These are phyloP conservation scores for Oryzias javanicus DNA, from an alignment of 2,113 vertebrate genomes.

Conservation along the genomic window DNA sequence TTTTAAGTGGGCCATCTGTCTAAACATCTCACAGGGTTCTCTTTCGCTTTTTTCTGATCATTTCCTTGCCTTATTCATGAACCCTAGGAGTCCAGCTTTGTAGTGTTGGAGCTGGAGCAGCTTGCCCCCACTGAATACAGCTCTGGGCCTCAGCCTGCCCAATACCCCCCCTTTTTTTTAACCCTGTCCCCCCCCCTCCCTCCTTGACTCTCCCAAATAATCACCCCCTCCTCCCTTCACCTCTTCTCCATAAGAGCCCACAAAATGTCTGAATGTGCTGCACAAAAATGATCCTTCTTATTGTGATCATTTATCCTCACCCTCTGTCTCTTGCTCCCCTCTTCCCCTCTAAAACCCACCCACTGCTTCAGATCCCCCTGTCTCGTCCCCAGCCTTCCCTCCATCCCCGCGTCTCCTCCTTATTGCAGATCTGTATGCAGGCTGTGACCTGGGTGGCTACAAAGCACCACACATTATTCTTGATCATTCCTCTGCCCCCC, in stretches of 20 bases:
- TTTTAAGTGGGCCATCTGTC: slow-evolving; percentile 99
- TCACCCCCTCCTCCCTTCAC: slow-evolving; percentile 54
- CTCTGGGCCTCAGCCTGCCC: slow-evolving; percentile 85
- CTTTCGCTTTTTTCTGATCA: slow-evolving; percentile 93
- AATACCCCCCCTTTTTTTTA: slow-evolving; percentile 16
- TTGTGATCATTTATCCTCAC: slow-evolving; percentile 80
- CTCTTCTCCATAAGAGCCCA: slow-evolving; percentile 83
- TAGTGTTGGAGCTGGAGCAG: slow-evolving; percentile 89
- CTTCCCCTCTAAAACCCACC: slow-evolving; percentile 59
- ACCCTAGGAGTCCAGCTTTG: slow-evolving; percentile 99
- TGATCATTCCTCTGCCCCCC: slow-evolving; percentile 95
- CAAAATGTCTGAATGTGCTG: slow-evolving; percentile 92
- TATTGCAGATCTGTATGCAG: slow-evolving; percentile 94
- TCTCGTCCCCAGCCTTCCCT: slow-evolving; percentile 51
- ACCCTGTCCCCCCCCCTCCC: slow-evolving; percentile 38
- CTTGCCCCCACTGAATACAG: slow-evolving; percentile 95
- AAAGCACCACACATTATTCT: slow-evolving; percentile 94
- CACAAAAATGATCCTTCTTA: slow-evolving; percentile 93
- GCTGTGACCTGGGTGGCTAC: slow-evolving; percentile 90
- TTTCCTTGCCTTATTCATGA: slow-evolving; percentile 99
- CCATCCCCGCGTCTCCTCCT: slow-evolving; percentile 65
- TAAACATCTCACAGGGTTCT: slow-evolving; percentile 94
- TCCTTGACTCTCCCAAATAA: slow-evolving; percentile 46
- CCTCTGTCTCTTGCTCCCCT: slow-evolving; percentile 45
- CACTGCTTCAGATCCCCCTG: slow-evolving; percentile 58